phyloP scores from a whole-genome alignment of 2,888 invertebrate species.

The Macaria liturata region DNA sequence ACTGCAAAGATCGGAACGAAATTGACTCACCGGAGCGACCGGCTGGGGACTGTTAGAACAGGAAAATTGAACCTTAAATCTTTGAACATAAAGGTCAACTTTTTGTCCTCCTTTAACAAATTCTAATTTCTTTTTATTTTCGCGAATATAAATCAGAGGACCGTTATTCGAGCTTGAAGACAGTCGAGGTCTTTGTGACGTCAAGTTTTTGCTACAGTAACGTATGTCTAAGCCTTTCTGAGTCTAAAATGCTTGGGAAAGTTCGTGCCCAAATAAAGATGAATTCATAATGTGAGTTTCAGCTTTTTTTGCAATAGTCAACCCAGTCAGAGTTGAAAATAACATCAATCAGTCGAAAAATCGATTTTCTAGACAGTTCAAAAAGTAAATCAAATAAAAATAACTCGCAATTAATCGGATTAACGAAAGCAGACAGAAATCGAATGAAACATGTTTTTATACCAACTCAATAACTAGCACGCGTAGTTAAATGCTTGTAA shows the following conservation, averaged over 20 bases:
- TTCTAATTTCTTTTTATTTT: slow-evolving; percentile 44
- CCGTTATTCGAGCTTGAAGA: slow-evolving; percentile 57
- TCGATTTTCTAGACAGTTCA: neutral
- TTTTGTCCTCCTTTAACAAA: slow-evolving; percentile 15
- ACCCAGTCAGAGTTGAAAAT: neutral
- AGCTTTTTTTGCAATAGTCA: slow-evolving; percentile 6
- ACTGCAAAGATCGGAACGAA: slow-evolving; percentile 19
- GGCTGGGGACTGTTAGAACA: neutral
- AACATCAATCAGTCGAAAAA: neutral
- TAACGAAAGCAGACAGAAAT: slow-evolving; percentile 15
- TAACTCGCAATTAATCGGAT: slow-evolving; percentile 16
- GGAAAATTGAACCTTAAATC: slow-evolving; percentile 6
- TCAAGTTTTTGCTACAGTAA: slow-evolving; percentile 57
- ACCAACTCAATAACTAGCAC: slow-evolving; percentile 20
- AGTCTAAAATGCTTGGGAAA: slow-evolving; percentile 20
- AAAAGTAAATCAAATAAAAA: slow-evolving; percentile 5
- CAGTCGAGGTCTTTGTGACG: slow-evolving; percentile 53
- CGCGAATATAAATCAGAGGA: slow-evolving; percentile 55
- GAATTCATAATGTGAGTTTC: slow-evolving; percentile 2
- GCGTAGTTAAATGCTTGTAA: slow-evolving; percentile 31
- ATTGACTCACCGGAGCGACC: slow-evolving; percentile 12
- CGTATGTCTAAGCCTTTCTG: slow-evolving; percentile 41
- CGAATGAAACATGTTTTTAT: slow-evolving; percentile 17
- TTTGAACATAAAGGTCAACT: neutral
- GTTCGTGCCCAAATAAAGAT: slow-evolving; percentile 27